Percentiles rank a stretch among this genome's conserved stretches.
Evolutionary conservation across 2,888 invertebrate genomes (phyloP).

Genomic region (Mechanitis messenoides): DNA sequence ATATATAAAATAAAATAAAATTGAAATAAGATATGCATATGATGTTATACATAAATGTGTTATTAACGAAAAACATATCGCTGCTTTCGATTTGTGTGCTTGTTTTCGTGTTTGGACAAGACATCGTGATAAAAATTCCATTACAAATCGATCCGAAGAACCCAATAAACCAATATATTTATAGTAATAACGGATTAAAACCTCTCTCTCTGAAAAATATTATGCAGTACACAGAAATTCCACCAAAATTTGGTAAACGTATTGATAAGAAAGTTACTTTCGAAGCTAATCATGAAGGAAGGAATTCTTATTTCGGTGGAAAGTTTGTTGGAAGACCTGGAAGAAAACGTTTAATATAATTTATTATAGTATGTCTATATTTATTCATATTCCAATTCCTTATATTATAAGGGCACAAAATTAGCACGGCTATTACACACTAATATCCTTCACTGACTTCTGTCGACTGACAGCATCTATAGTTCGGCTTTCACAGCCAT

Average conservation of each 20-base stretch:
- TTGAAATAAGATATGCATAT: too few species aligned
- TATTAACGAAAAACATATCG: too few species aligned
- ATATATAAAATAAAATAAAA: too few species aligned
- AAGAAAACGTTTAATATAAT: background rate
- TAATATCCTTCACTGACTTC: too few species aligned
- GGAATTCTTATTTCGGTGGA: background rate
- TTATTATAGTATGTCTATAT: too few species aligned
- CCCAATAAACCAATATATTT: conserved; percentile 37
- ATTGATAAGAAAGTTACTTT: conserved; percentile 27
- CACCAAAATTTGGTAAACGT: conserved; percentile 29
- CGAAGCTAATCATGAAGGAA: conserved; percentile 1
- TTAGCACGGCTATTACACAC: too few species aligned
- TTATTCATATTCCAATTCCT: too few species aligned
- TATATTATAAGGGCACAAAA: too few species aligned
- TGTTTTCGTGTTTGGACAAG: conserved; percentile 7
- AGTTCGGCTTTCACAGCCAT: too few species aligned
- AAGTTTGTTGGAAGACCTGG: background rate
- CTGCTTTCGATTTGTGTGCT: background rate
- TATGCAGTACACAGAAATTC: conserved; percentile 35
- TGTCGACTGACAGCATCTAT: too few species aligned
- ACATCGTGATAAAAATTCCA: conserved; percentile 26
- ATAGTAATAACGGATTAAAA: conserved; percentile 30
- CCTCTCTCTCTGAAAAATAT: conserved; percentile 36
- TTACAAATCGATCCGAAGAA: conserved; percentile 23
- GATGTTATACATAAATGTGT: too few species aligned